phyloP scores from a whole-genome alignment of 2,113 vertebrate genomes.

The Artemisiospiza belli region DNA sequence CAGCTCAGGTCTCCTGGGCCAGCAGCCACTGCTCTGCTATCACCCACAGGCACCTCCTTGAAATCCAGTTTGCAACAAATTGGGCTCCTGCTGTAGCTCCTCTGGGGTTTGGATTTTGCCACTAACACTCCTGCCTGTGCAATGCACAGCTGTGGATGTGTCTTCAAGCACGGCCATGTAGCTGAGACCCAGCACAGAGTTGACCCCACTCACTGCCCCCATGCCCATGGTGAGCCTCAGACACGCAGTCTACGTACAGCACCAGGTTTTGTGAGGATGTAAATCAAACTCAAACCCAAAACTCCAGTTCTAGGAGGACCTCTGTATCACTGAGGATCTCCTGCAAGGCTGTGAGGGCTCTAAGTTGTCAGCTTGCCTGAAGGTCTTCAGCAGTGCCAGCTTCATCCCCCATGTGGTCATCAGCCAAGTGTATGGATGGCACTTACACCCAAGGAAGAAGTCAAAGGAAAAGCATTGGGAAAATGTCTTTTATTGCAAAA shows the following conservation, averaged over 20 bases:
- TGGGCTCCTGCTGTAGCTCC: neutral
- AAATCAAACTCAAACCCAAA: neutral
- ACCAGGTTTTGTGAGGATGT: neutral
- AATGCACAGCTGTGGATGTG: rapidly evolving
- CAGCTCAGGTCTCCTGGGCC: neutral
- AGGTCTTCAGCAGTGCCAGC: neutral
- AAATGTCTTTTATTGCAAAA: neutral
- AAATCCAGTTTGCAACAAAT: rapidly evolving
- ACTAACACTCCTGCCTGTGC: neutral
- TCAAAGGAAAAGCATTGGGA: neutral
- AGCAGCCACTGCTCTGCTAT: neutral
- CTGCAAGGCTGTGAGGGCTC: neutral
- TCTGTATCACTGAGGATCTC: neutral
- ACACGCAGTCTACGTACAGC: rapidly evolving
- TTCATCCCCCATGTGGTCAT: neutral
- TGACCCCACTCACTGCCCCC: neutral
- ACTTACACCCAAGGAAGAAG: neutral
- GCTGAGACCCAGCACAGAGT: neutral
- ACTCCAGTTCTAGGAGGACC: neutral
- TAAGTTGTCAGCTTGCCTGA: neutral
- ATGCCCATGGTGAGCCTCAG: rapidly evolving
- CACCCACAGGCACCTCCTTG: neutral
- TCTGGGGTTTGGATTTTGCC: neutral
- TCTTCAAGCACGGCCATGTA: neutral
- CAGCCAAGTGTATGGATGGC: neutral